Base-by-base conservation (phyloP, 2,888 invertebrate species). In the Agapetus fuscipes region DNA sequence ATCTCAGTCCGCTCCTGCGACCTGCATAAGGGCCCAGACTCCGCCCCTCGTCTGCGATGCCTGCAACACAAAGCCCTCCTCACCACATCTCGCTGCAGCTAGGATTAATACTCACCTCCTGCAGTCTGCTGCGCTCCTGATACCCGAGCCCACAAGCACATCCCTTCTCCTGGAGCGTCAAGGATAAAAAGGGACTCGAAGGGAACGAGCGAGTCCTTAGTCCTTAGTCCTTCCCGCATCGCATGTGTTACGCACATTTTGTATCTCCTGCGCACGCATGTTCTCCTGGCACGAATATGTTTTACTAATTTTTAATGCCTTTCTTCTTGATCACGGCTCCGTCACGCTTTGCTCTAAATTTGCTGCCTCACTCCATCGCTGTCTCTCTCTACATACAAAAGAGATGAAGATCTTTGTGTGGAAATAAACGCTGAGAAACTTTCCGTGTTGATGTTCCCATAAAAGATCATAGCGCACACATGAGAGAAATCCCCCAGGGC, bases 131-230 rank as follows among this genome's bases (percentile, higher is more conserved):
- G 37, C 20, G 40, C 37, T 39, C 48, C 48, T 45, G 36, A 34
- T 45, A 45, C 15, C 40, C 20, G 42, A 43, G 48, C 48, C 48
- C 48, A 48, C 34, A 34, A 39, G 35, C 38, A 38, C 42, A 48
- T 48, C 48, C 48, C 48, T 45, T 48, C 48, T 47, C 47, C 46
- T 28, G 44, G 34, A 39, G 33, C 24, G 32, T 37, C 34, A 30
- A 20, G n/a, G 38, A 25, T 33, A 36, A 37, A 44, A 44, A 36
- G 44, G 47, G 43, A 46, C 26, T 31, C n/a, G n/a, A 35, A 27
- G 39, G 32, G 33, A 34, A 39, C 28, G 28, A 4, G 13, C 42
- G 47, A 38, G 34, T 37, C 37, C 26, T 13, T 24, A 29, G 37
- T 46, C 42, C 42, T 42, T 37, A n/a, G 12, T 10, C 17, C 28